Evolutionary conservation across 2,797 vertebrate genomes (phyloP).

Genomic region (Xenentodon cancila): DNA sequence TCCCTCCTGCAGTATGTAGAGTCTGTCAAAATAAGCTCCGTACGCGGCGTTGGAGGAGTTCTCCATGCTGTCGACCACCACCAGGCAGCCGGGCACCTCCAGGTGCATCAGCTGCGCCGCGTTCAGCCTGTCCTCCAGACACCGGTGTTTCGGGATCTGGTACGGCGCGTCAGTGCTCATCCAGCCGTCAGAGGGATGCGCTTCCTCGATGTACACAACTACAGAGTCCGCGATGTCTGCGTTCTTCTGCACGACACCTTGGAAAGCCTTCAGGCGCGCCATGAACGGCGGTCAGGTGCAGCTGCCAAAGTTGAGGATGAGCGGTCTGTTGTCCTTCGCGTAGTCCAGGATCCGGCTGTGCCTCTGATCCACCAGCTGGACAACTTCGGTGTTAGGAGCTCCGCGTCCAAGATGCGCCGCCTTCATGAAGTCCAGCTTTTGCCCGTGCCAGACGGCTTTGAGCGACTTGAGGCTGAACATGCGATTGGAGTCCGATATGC

Average conservation of each 20-base stretch:
- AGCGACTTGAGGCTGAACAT: constrained; percentile 94
- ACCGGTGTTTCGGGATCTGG: constrained; percentile 91
- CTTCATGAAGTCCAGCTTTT: constrained; percentile 95
- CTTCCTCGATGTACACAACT: constrained; percentile 97
- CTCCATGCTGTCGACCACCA: constrained; percentile 95
- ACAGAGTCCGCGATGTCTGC: constrained; percentile 91
- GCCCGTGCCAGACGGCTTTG: constrained; percentile 95
- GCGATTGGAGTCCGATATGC: constrained; percentile 94
- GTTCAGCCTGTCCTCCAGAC: constrained; percentile 91
- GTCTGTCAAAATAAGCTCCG: constrained; percentile 96
- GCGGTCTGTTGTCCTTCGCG: constrained; percentile 87
- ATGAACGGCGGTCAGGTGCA: constrained; percentile 99
- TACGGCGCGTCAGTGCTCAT: constrained; percentile 94
- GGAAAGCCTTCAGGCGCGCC: constrained; percentile 94
- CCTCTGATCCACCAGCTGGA: constrained; percentile 86
- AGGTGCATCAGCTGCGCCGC: constrained; percentile 90
- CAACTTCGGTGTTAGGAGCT: constrained; percentile 94
- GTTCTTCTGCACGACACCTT: constrained; percentile 88
- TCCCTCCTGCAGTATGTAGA: constrained; percentile 91
- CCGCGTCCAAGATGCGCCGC: constrained; percentile 88
- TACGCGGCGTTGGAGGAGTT: constrained; percentile 95
- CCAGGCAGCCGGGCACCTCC: constrained; percentile 87
- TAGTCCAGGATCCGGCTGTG: constrained; percentile 89
- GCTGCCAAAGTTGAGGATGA: constrained; percentile 97
- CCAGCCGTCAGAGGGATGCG: constrained; percentile 97